These are phyloP conservation scores for Isichthys henryi DNA, from an alignment of 2,113 vertebrate species.

Conservation along the genomic window DNA sequence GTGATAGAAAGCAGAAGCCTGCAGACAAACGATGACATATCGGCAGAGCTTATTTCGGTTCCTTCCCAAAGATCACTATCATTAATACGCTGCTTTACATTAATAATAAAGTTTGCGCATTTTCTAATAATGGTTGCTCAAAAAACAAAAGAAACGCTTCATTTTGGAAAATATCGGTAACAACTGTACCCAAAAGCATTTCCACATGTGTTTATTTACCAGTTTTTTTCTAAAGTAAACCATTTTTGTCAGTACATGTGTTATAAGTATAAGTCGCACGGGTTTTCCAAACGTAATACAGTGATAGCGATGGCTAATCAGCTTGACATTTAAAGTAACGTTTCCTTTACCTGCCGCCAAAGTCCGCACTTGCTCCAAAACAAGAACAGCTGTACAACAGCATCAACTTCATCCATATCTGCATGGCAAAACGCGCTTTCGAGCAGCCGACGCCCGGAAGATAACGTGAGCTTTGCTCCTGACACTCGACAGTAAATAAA, in stretches of 20 bases:
- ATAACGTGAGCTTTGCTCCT: not conserved
- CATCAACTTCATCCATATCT: conserved; percentile 60
- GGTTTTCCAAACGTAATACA: not conserved
- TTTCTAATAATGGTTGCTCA: not conserved
- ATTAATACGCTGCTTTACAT: not conserved
- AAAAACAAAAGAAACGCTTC: not conserved
- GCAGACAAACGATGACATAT: not conserved
- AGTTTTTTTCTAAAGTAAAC: not conserved
- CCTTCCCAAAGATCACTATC: not conserved
- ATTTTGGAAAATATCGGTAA: not conserved
- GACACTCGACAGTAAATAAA: not conserved
- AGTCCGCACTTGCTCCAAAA: conserved; percentile 65
- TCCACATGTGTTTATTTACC: not conserved
- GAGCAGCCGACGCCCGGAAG: not conserved
- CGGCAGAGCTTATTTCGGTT: not conserved
- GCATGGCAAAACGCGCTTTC: conserved; percentile 46
- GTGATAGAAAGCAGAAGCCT: not conserved
- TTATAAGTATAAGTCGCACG: not conserved
- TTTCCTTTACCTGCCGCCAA: conserved; percentile 75
- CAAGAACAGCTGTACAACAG: conserved; percentile 55
- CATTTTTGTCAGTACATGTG: not conserved
- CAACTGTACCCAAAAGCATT: not conserved
- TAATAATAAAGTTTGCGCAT: not conserved
- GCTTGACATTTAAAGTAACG: not conserved
- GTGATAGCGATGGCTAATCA: not conserved